Evolutionary conservation across 2,888 invertebrate genomes (phyloP), one percentile per base, ranked within the genome.

Genomic region (Cheiracanthium punctorium): DNA sequence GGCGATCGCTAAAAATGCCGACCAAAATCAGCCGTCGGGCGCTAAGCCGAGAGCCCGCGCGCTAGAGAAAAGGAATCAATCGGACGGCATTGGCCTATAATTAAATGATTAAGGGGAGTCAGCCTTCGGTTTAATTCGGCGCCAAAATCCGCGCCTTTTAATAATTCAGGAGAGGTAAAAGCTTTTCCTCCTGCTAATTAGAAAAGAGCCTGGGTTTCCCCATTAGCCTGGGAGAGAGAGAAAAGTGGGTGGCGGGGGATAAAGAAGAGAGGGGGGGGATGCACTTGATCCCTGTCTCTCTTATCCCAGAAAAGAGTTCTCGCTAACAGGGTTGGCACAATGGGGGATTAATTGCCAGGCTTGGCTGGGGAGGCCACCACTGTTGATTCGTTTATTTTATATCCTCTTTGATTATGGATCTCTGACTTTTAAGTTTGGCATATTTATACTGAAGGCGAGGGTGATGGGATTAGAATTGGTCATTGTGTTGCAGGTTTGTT

Each of bases 81-180:
- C 84, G 84, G 74, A 85, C 79, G 65, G 79, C 79, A 69, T 74
- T 48, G 69, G 20, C 79, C 84, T 73, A 85, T 85, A 85, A 85
- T 85, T 85, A 85, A 85, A 85, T 85, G 84, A 85, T 85, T 85
- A 85, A 85, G 32, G 84, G 58, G 69, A 77, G 79, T 79, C 79
- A 79, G 84, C 37, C 67, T n/a, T 79, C 37, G 74, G 74, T 79
- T 85, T 85, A 85, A 85, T 85, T 85, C 79, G 84, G 79, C 79
- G 84, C 84, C 84, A 85, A 82, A 85, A 85, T 80, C 84, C 84
- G 67, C 84, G 84, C 84, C 84, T 85, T 85, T 85, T 85, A 85
- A 85, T 85, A 85, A 85, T 85, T 85, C 84, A 85, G 52, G 79
- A 85, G 71, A 71, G 84, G 79, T 85, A 85, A 85, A 85, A 85